Conservation (phyloP, 2,113 vertebrate genomes). For the Nipponia nippon region DNA sequence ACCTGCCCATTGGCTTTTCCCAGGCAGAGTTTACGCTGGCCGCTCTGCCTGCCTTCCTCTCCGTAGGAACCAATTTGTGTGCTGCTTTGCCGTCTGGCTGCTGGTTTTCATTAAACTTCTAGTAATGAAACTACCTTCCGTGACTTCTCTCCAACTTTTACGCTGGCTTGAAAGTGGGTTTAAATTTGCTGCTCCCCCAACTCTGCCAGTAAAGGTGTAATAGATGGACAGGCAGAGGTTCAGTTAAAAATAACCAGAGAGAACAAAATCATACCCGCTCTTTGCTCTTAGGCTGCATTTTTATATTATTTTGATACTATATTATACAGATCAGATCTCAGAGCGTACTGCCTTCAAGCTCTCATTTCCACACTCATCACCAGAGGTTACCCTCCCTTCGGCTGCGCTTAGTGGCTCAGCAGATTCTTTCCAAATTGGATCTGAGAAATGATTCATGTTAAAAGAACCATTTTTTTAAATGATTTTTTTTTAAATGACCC, state of each 20-base stretch:
- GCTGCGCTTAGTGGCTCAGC: background rate
- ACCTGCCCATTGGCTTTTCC: background rate
- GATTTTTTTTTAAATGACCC: background rate
- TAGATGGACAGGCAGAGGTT: background rate
- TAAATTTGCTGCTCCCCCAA: background rate
- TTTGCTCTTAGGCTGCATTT: slow-evolving; percentile 13
- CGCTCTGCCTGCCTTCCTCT: background rate
- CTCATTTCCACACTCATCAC: slow-evolving; percentile 1
- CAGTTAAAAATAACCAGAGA: background rate
- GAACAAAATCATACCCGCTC: background rate
- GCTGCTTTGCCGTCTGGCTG: background rate
- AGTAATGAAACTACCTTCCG: slow-evolving; percentile 6
- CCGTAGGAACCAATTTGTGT: background rate
- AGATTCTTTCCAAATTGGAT: background rate
- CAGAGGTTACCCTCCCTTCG: background rate
- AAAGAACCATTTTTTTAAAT: background rate
- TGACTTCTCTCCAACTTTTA: slow-evolving; percentile 29
- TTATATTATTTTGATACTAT: background rate
- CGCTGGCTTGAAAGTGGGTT: background rate
- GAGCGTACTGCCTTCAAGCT: background rate
- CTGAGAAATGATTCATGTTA: background rate
- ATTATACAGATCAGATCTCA: background rate
- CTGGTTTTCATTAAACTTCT: slow-evolving; percentile 30
- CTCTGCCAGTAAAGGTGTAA: background rate
- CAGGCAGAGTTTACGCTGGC: background rate